These are phyloP conservation scores for Cheilosia variabilis DNA, from an alignment of 2,888 invertebrate species.

Conservation along the genomic window DNA sequence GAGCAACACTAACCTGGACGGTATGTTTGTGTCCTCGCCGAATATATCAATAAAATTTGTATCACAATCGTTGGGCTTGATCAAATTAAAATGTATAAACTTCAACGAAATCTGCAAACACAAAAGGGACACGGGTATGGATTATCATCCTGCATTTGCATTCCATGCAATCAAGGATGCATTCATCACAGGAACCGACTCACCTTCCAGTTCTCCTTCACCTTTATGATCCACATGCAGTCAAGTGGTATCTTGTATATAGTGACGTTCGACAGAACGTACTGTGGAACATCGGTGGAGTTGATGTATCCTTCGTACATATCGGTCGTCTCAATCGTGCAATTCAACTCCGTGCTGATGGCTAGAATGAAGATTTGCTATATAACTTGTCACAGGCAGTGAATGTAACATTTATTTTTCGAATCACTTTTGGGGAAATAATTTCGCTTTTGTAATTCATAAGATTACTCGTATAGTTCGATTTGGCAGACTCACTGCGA, in stretches of 20 bases:
- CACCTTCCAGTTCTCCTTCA: slow-evolving; percentile 87
- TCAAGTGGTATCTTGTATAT: slow-evolving; percentile 87
- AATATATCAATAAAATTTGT: slow-evolving; percentile 91
- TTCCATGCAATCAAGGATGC: slow-evolving; percentile 7
- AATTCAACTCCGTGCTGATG: slow-evolving; percentile 84
- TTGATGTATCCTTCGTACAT: slow-evolving; percentile 86
- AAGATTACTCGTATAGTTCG: neutral
- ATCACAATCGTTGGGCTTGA: slow-evolving; percentile 91
- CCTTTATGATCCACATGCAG: slow-evolving; percentile 90
- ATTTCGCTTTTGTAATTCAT: slow-evolving; percentile 15
- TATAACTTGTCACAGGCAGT: neutral
- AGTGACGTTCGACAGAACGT: slow-evolving; percentile 84
- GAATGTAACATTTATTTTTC: neutral
- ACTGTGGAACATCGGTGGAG: slow-evolving; percentile 85
- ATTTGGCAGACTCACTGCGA: too few species aligned
- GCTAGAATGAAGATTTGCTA: slow-evolving; percentile 71
- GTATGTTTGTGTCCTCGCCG: slow-evolving; percentile 86
- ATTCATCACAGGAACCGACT: slow-evolving; percentile 75
- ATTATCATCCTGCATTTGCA: neutral
- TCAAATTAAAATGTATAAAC: slow-evolving; percentile 87
- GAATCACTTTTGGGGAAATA: slow-evolving; percentile 13
- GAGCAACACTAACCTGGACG: slow-evolving; percentile 83
- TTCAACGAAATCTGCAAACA: slow-evolving; percentile 87
- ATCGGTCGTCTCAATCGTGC: slow-evolving; percentile 85
- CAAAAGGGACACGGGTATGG: neutral